Evolutionary conservation across 2,888 invertebrate genomes (phyloP), one percentile per base, ranked within the genome.

Genomic region (Tiliacea citrago): DNA sequence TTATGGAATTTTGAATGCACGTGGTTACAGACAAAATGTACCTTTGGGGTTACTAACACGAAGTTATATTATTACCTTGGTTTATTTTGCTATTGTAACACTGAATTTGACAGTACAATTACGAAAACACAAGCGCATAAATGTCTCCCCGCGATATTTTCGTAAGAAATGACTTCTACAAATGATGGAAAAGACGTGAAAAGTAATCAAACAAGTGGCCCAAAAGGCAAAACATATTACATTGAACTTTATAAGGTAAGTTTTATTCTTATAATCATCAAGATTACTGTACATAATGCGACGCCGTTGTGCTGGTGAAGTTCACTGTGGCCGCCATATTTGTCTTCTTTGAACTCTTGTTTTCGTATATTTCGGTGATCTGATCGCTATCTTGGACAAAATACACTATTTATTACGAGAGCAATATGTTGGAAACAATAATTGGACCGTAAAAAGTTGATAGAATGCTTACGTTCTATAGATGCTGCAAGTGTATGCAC

Each of bases 111-210:
- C 96, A 96, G 95, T 93, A 93, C 92, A 93, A 93, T 94, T 93
- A 91, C 91, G 95, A 96, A 96, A 96, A 96, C 96, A 96, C 96
- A 96, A 96, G 96, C 96, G 94, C 94, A 94, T 96, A 96, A 95
- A 96, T 96, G 96, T 96, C 96, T 95, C 95, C 94, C 96, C 95
- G 95, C 94, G 94, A 95, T 96, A 95, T 96, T 96, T 96, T 96
- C 94, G 89, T 96, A 95, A 96, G 96, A 96, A 96, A 96, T 96
- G 96, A 96, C 96, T 96, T 96, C 96, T 94, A 95, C 95, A 96
- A 96, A 96, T 96, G 96, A 96, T 94, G 96, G 94, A 93, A 96
- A 95, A 95, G 95, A 96, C 91, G 95, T 96, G 94, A 96, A 96
- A 95, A 96, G 92, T 96, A 93, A 93, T 93, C 93, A 92, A 93